A percentile compares a stretch with the other conserved stretches of the same genome.
phyloP scores from a whole-genome alignment of 1,140 invertebrate genomes.

The Bombus turneri region DNA sequence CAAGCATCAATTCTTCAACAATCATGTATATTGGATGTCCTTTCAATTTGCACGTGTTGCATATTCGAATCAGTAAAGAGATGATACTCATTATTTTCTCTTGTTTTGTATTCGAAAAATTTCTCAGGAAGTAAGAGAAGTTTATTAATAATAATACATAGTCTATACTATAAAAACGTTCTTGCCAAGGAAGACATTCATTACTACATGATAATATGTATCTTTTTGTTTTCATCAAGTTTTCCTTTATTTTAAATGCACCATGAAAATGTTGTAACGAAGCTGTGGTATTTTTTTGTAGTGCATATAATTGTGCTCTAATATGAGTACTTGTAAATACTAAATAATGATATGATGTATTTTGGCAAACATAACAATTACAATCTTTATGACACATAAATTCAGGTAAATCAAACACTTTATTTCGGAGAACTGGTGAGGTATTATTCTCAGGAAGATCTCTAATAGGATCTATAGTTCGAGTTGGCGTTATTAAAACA shows the following conservation, averaged over 20 bases:
- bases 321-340: constrained; percentile 72
- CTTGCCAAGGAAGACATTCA: constrained; percentile 40
- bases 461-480: constrained; percentile 54
- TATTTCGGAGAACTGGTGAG: constrained; percentile 71
- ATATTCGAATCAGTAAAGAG: constrained; percentile 58
- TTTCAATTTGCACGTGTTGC: constrained; percentile 62
- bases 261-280: constrained; percentile 75
- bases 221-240: neutral
- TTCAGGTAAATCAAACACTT: constrained; percentile 67
- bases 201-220: neutral
- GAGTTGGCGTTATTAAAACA: constrained; percentile 14
- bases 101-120: constrained; percentile 4
- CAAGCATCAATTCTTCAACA: constrained; percentile 50
- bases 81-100: constrained; percentile 49
- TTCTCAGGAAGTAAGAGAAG: constrained; percentile 66
- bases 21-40: constrained; percentile 69
- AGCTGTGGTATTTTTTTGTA: constrained; percentile 59
- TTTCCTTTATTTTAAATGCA: constrained; percentile 70
- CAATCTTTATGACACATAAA: constrained; percentile 73
- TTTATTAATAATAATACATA: constrained; percentile 70
- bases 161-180: constrained; percentile 63
- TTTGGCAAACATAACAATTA: constrained; percentile 74
- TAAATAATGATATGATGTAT: constrained; percentile 72
- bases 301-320: constrained; percentile 74
- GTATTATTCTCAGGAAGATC: constrained; percentile 61